A percentile compares a stretch with the other conserved stretches of the same genome.
Conservation (phyloP, 2,113 vertebrate genomes). For the Pantherophis guttatus region DNA sequence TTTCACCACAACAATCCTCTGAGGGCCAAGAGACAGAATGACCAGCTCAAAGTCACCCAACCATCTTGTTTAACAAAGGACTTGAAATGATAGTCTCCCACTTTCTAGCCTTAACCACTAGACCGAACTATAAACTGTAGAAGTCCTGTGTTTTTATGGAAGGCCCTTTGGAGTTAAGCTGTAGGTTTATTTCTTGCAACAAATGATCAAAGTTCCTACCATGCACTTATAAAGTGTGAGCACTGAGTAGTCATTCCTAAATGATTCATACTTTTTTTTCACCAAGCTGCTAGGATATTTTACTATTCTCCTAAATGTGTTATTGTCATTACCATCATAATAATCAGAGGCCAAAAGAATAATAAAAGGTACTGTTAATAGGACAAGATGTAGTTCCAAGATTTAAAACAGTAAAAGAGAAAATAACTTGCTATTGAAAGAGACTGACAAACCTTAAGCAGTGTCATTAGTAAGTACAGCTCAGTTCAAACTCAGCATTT, state of each 20-base stretch:
- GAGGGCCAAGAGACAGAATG: no score
- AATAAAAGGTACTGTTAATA: background rate
- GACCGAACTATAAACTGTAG: background rate
- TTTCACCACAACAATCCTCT: no score
- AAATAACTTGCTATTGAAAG: background rate
- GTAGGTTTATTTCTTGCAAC: background rate
- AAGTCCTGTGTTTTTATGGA: background rate
- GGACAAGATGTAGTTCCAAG: background rate
- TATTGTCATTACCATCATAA: background rate
- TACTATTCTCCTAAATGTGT: background rate
- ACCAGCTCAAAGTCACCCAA: no score
- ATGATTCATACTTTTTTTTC: background rate
- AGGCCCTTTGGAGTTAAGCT: background rate
- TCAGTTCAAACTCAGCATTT: background rate
- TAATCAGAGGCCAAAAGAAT: background rate
- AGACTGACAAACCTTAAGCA: background rate
- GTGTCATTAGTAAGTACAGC: background rate
- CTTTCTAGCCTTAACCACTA: no score
- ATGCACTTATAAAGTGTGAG: background rate
- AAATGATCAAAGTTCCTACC: background rate
- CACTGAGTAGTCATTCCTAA: background rate
- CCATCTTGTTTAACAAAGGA: no score
- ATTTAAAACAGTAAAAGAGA: background rate
- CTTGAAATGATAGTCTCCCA: no score
- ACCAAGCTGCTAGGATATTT: background rate